A percentile compares a stretch with the other conserved stretches of the same genome.
Evolutionary conservation across 2,888 invertebrate genomes (phyloP).

Genomic region (Pseudanteris insignis): DNA sequence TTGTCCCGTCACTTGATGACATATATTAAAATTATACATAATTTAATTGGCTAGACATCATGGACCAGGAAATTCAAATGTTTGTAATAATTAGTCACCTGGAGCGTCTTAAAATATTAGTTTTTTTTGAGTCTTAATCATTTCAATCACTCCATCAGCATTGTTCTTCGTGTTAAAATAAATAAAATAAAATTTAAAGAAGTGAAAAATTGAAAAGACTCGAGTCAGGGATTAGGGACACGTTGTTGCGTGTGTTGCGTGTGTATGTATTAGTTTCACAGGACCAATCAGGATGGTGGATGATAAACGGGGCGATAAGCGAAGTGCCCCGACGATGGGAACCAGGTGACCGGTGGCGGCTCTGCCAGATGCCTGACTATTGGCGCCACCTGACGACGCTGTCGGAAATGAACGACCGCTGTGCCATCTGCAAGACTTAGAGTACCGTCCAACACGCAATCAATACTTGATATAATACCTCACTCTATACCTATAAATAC

Average conservation of each 20-base stretch:
- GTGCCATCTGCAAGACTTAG: slow-evolving; percentile 62
- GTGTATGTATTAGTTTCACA: slow-evolving; percentile 68
- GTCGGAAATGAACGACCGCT: slow-evolving; percentile 53
- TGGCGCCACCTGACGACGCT: slow-evolving; percentile 32
- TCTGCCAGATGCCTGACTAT: slow-evolving; percentile 15
- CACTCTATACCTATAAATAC: slow-evolving; percentile 46
- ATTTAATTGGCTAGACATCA: too few species aligned
- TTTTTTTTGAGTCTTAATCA: slow-evolving; percentile 29
- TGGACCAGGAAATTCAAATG: too few species aligned
- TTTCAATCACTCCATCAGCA: slow-evolving; percentile 27
- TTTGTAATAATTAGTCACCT: background rate
- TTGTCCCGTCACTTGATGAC: too few species aligned
- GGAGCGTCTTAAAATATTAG: background rate
- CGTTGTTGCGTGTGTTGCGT: slow-evolving; percentile 65
- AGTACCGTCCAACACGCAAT: slow-evolving; percentile 65
- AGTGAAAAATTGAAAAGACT: slow-evolving; percentile 29
- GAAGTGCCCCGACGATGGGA: slow-evolving; percentile 52
- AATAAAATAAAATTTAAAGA: slow-evolving; percentile 10
- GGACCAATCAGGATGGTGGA: slow-evolving; percentile 58
- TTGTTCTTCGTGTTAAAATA: slow-evolving; percentile 16
- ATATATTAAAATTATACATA: too few species aligned
- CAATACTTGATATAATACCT: slow-evolving; percentile 59
- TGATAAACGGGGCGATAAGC: slow-evolving; percentile 54
- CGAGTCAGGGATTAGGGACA: slow-evolving; percentile 51
- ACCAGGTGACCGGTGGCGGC: slow-evolving; percentile 48